Conservation (phyloP, 2,888 invertebrate species). For the Noctua janthina region DNA sequence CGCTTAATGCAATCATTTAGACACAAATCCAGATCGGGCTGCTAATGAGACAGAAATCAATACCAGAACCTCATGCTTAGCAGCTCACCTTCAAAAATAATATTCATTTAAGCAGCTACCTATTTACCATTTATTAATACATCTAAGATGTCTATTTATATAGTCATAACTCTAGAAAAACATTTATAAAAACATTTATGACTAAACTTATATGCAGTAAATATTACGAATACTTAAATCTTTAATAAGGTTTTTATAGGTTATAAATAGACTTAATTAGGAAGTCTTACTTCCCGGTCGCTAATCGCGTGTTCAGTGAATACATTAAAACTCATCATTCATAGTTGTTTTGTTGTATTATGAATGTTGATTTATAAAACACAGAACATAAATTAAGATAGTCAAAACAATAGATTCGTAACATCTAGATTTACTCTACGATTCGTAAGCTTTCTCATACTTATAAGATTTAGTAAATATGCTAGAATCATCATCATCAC, state of each 20-base stretch:
- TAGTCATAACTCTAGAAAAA: slow-evolving; percentile 2
- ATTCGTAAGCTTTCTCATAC: too few species aligned
- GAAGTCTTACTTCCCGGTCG: slow-evolving; percentile 26
- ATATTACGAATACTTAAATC: slow-evolving; percentile 23
- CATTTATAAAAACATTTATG: slow-evolving; percentile 16
- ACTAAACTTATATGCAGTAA: slow-evolving; percentile 12
- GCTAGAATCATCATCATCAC: too few species aligned
- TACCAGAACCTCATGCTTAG: not conserved
- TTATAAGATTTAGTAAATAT: too few species aligned
- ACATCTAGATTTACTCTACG: not conserved
- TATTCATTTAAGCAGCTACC: not conserved
- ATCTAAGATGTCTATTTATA: not conserved
- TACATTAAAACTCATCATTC: slow-evolving; percentile 19
- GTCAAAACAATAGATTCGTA: not conserved
- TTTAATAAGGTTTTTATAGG: slow-evolving; percentile 9
- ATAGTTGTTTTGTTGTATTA: not conserved
- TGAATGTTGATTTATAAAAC: not conserved
- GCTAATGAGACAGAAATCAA: not conserved
- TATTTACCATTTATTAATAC: not conserved
- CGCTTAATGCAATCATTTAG: too few species aligned
- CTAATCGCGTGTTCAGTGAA: slow-evolving; percentile 9
- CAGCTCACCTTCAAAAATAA: not conserved
- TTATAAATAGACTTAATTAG: slow-evolving; percentile 42
- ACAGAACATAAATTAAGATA: not conserved
- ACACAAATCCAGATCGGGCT: not conserved